Percentiles rank a stretch among this genome's conserved stretches.
These are phyloP conservation scores for Kuschelorhynchus macadamiae DNA, from an alignment of 2,888 invertebrate genomes.

Conservation along the genomic window DNA sequence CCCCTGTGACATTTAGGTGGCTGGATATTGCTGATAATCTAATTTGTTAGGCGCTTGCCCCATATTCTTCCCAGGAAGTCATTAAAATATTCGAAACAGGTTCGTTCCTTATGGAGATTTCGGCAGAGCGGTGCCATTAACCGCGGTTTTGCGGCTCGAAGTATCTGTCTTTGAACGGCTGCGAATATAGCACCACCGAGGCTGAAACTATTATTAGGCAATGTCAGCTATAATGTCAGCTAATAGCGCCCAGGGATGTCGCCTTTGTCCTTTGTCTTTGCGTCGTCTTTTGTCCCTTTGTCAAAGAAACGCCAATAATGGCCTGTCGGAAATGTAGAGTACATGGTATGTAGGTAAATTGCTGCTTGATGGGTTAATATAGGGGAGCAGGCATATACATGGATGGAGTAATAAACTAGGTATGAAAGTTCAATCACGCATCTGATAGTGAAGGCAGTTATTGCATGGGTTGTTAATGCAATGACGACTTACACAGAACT, in stretches of 20 bases:
- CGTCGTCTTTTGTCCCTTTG: slow-evolving; percentile 30
- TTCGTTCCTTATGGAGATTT: slow-evolving; percentile 28
- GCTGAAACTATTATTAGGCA: slow-evolving; percentile 39
- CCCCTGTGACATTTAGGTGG: too few relatives aligned
- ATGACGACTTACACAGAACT: too few relatives aligned
- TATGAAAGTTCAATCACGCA: too few relatives aligned
- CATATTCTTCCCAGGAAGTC: neutral
- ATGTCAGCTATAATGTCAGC: slow-evolving; percentile 41
- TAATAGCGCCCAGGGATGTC: slow-evolving; percentile 40
- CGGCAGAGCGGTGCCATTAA: slow-evolving; percentile 30
- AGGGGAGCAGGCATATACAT: neutral
- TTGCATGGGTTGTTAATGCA: too few relatives aligned
- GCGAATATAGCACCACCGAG: slow-evolving; percentile 4
- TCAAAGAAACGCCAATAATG: slow-evolving; percentile 40
- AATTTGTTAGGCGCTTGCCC: too few relatives aligned
- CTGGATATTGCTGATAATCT: too few relatives aligned
- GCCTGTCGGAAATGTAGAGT: slow-evolving; percentile 35
- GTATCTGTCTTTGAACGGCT: neutral
- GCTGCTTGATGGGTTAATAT: slow-evolving; percentile 32
- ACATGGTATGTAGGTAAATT: slow-evolving; percentile 33
- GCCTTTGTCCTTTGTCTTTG: slow-evolving; percentile 41
- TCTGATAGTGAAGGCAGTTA: too few relatives aligned
- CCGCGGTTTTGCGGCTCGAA: slow-evolving; percentile 28
- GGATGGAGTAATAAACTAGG: neutral
- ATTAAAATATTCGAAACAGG: slow-evolving; percentile 21